A percentile compares a stretch with the other conserved stretches of the same genome.
Conservation (phyloP, 2,113 vertebrate species). For the Poecilia latipinna region DNA sequence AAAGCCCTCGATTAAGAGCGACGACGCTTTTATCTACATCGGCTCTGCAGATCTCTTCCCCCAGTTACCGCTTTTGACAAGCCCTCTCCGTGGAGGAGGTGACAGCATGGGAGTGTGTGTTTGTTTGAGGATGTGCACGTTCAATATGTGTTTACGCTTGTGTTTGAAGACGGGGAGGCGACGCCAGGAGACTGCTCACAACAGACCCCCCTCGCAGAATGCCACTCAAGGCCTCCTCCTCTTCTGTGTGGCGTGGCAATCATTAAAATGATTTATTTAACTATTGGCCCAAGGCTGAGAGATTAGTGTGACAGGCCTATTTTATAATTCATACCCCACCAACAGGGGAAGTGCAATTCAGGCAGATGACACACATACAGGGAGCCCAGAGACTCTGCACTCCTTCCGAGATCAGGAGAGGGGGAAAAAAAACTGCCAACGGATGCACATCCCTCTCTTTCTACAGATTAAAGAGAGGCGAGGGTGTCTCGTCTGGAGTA, state of each 20-base stretch:
- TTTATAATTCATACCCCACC: constrained; percentile 80
- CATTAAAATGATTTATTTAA: constrained; percentile 83
- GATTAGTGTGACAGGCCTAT: constrained; percentile 80
- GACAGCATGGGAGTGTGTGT: constrained; percentile 38
- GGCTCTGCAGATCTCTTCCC: constrained; percentile 50
- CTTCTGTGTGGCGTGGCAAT: constrained; percentile 72
- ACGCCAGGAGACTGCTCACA: constrained; percentile 54
- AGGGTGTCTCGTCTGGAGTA: constrained; percentile 60
- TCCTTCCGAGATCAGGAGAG: constrained; percentile 51
- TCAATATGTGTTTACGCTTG: constrained; percentile 59
- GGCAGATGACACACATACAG: constrained; percentile 71
- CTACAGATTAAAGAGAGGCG: constrained; percentile 64
- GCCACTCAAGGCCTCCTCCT: constrained; percentile 61
- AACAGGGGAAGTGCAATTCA: constrained; percentile 75
- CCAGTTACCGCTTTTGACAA: constrained; percentile 51
- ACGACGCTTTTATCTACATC: constrained; percentile 63
- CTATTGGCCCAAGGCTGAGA: constrained; percentile 76
- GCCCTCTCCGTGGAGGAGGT: constrained; percentile 48
- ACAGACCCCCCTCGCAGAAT: constrained; percentile 59
- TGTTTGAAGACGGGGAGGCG: constrained; percentile 52
- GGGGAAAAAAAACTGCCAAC: constrained; percentile 57
- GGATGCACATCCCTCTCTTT: constrained; percentile 67
- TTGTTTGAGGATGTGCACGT: constrained; percentile 23
- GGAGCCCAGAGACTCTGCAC: constrained; percentile 55
- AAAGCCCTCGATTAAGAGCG: constrained; percentile 33